Evolutionary conservation across 2,888 invertebrate species (phyloP), one percentile per base, ranked within the genome.

Genomic region (Coelinius sp.): DNA sequence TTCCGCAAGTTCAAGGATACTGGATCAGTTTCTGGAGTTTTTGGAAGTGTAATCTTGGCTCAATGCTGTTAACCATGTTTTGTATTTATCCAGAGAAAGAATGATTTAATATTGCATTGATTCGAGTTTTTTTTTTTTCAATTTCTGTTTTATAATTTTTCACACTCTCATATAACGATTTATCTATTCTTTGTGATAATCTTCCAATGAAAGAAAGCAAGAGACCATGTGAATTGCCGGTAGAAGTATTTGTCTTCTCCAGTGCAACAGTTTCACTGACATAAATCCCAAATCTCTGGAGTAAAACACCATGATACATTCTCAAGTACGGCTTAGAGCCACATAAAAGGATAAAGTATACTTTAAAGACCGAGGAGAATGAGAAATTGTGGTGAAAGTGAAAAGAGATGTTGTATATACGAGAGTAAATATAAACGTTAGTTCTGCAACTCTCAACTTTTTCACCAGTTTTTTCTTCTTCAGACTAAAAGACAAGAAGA

Each of bases 311-410:
- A 35, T 20, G 20, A 35, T 59, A 59, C 35, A 53, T 59, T 17
- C 59, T 31, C 59, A 59, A 35, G 27, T 31, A 31, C 59, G 35
- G 59, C 35, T 59, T 35, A 59, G 31, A 35, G 35, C 6, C 17
- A 59, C 59, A 59, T 59, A 59, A 59, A 59, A n/a, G 35, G 59
- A 59, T 59, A 59, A 59, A 59, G 25, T 14, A 25, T 25, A 53
- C 25, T 53, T 17, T 31, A 35, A 31, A 59, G 31, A 59, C 31
- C 14, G 59, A 59, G 17, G 59, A 14, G 56, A 35, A 20, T 59
- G 59, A 59, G 59, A 31, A 59, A 59, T 20, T 35, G 46, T 59
- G 14, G 31, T 20, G 59, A 59, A 59, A 59, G 59, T 59, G 59
- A 35, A 59, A 59, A 35, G 35, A 35, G 35, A 59, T 59, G 31